These are phyloP conservation scores for Iselma pallidipennis DNA, from an alignment of 2,888 invertebrate genomes.

Conservation along the genomic window DNA sequence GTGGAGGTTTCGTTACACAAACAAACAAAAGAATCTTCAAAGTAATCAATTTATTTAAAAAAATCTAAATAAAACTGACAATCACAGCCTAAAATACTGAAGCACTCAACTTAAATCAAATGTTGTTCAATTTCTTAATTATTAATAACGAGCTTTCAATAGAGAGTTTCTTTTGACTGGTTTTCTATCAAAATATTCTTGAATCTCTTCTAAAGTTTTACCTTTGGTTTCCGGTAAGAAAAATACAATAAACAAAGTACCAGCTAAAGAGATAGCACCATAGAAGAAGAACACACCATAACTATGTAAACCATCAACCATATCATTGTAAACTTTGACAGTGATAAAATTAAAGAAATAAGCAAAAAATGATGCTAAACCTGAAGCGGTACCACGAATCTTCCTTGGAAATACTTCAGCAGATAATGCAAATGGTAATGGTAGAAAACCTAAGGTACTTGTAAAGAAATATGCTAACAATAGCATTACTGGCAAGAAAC, in stretches of 20 bases:
- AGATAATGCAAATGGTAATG: constrained; percentile 62
- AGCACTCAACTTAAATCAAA: too few species aligned
- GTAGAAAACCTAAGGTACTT: constrained; percentile 61
- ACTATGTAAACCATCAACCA: constrained; percentile 52
- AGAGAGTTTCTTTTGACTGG: constrained; percentile 21
- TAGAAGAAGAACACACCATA: constrained; percentile 60
- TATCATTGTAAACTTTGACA: constrained; percentile 59
- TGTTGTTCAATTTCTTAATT: too few species aligned
- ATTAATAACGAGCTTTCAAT: neutral
- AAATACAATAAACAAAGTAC: constrained; percentile 57
- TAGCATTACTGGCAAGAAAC: constrained; percentile 54
- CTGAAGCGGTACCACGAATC: constrained; percentile 59
- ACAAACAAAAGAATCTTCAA: too few species aligned
- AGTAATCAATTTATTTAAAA: too few species aligned
- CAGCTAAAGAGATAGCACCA: constrained; percentile 54
- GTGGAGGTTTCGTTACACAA: too few species aligned
- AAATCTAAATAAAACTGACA: too few species aligned
- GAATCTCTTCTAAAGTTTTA: constrained; percentile 59
- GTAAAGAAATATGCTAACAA: constrained; percentile 59
- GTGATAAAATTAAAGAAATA: constrained; percentile 61
- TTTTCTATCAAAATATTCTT: constrained; percentile 53
- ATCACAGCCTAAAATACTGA: too few species aligned
- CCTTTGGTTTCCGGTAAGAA: constrained; percentile 62
- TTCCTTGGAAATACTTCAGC: constrained; percentile 62
- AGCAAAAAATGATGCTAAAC: constrained; percentile 56